A percentile compares a stretch with the other conserved stretches of the same genome.
phyloP scores from a whole-genome alignment of 1,140 invertebrate species.

The Tetramorium simillimum region DNA sequence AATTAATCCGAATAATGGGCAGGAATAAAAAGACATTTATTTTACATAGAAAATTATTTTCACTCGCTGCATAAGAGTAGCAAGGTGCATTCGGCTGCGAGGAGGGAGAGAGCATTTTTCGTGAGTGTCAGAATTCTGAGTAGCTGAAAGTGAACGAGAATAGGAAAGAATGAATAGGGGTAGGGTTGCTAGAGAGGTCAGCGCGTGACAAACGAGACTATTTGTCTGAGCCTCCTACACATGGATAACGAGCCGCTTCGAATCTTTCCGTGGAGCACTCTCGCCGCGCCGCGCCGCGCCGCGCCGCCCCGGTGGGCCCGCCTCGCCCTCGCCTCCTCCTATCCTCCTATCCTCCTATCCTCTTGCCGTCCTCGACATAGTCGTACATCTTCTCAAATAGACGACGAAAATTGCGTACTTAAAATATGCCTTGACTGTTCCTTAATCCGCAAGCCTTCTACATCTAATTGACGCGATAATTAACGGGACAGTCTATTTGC shows the following conservation, averaged over 20 bases:
- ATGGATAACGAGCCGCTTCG: slow-evolving; percentile 80
- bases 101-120: not conserved
- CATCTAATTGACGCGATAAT: slow-evolving; percentile 79
- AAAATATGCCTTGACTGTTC: slow-evolving; percentile 72
- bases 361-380: not conserved
- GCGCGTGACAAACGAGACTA: slow-evolving; percentile 83
- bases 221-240: slow-evolving; percentile 80
- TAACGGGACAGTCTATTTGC: slow-evolving; percentile 69
- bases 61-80: not conserved
- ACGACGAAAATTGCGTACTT: slow-evolving; percentile 78
- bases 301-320: too few relatives aligned
- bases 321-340: slow-evolving; percentile 42
- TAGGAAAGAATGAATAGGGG: slow-evolving; percentile 15
- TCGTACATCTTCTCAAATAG: not conserved
- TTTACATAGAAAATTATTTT: slow-evolving; percentile 7
- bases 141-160: not conserved
- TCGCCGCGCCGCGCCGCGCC: not conserved
- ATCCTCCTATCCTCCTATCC: slow-evolving; percentile 49
- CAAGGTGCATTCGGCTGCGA: not conserved
- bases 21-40: not conserved
- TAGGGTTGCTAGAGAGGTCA: slow-evolving; percentile 73
- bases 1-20: not conserved
- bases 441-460: slow-evolving; percentile 77
- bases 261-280: slow-evolving; percentile 62
- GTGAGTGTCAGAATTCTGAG: not conserved